phyloP scores from a whole-genome alignment of 1,140 invertebrate genomes.

The Mercenaria mercenaria region DNA sequence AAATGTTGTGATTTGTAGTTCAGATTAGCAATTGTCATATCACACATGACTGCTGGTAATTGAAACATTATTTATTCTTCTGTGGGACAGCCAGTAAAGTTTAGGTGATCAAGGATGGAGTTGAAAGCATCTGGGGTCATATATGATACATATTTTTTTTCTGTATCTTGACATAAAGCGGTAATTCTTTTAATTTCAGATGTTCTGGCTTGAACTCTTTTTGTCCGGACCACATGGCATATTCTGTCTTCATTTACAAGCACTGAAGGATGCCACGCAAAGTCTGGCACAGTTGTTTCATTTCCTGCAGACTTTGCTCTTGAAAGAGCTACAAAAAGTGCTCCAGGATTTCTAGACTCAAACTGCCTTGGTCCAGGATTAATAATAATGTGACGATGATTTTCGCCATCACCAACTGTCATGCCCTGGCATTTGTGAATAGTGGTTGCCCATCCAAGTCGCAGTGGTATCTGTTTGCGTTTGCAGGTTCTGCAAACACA shows the following conservation, averaged over 20 bases:
- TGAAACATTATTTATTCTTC: too few relatives aligned
- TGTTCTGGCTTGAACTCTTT: too few relatives aligned
- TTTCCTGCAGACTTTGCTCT: constrained; percentile 69
- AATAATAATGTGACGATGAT: constrained; percentile 65
- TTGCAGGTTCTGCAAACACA: constrained; percentile 64
- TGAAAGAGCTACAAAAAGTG: constrained; percentile 69
- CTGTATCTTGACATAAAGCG: neutral
- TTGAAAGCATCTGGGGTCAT: too few relatives aligned
- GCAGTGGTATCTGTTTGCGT: constrained; percentile 70
- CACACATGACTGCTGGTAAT: too few relatives aligned
- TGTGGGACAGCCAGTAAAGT: too few relatives aligned
- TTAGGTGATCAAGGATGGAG: too few relatives aligned
- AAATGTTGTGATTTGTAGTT: too few relatives aligned
- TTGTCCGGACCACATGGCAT: too few relatives aligned
- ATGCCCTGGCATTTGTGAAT: constrained; percentile 72
- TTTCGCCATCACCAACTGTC: constrained; percentile 68
- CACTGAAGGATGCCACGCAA: constrained; percentile 70
- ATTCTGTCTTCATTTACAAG: constrained; percentile 69
- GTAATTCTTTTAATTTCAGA: constrained; percentile 13
- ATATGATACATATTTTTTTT: too few relatives aligned
- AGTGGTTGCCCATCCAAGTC: constrained; percentile 66
- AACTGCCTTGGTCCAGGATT: too few relatives aligned
- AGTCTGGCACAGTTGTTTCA: constrained; percentile 55
- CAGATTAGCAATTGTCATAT: too few relatives aligned
- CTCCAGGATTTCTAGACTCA: constrained; percentile 68